A percentile compares a stretch with the other conserved stretches of the same genome.
Conservation (phyloP, 2,888 invertebrate species). For the Acanthopleura granulata region DNA sequence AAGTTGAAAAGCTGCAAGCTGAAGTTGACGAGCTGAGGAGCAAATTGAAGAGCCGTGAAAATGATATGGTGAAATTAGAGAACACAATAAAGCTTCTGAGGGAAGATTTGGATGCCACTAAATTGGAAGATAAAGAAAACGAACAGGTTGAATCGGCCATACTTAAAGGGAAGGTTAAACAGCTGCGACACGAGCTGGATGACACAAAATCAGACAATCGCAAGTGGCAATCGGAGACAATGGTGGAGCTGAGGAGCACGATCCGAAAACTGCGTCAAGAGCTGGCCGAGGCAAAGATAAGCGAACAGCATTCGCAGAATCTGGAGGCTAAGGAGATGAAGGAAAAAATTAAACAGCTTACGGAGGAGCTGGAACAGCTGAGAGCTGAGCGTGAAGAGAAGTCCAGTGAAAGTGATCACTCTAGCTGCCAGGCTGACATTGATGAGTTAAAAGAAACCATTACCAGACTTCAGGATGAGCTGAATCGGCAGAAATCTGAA, state of each 20-base stretch:
- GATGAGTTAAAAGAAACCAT: conserved; percentile 71
- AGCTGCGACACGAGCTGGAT: background rate
- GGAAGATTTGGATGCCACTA: conserved; percentile 55
- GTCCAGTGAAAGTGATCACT: no score
- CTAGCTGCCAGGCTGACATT: conserved; percentile 22
- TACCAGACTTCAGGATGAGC: background rate
- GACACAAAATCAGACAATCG: background rate
- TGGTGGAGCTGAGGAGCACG: background rate
- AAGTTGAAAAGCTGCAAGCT: conserved; percentile 20
- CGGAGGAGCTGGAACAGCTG: no score
- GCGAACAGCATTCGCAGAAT: conserved; percentile 23
- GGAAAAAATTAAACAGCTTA: no score
- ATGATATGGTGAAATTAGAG: conserved; percentile 28
- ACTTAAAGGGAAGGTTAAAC: background rate
- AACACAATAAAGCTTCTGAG: conserved; percentile 69
- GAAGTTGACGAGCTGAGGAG: conserved; percentile 23
- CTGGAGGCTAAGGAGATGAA: conserved; percentile 24
- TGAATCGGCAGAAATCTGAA: background rate
- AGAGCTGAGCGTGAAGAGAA: no score
- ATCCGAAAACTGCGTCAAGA: conserved; percentile 5
- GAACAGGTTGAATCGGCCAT: background rate
- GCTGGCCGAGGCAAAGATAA: conserved; percentile 40
- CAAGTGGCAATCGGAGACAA: background rate
- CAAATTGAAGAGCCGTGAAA: conserved; percentile 23
- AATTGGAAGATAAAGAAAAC: conserved; percentile 24